A percentile compares a stretch with the other conserved stretches of the same genome.
Evolutionary conservation across 1,140 invertebrate genomes (phyloP).

Genomic region (Tetragnatha versicolor): DNA sequence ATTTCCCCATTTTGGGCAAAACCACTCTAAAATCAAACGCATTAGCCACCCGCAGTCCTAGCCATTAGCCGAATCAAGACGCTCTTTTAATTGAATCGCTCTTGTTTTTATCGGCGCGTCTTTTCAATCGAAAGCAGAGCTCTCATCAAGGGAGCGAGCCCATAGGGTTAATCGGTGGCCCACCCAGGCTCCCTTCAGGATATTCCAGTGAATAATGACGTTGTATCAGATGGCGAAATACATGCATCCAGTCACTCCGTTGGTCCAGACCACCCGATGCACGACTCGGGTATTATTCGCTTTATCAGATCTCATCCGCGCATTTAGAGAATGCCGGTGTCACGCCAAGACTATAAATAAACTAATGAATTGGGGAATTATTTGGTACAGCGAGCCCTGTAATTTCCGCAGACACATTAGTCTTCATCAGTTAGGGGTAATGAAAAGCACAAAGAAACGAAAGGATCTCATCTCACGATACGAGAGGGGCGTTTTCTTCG

Average conservation of each 20-base stretch:
- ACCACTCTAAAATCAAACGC: too few species aligned
- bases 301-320: constrained; percentile 46
- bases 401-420: constrained; percentile 48
- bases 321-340: constrained; percentile 51
- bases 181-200: constrained; percentile 46
- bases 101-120: too few species aligned
- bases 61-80: too few species aligned
- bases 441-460: constrained; percentile 18
- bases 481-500: neutral
- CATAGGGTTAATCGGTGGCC: constrained; percentile 41
- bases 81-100: too few species aligned
- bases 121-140: constrained; percentile 10
- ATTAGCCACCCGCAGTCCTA: too few species aligned
- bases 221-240: constrained; percentile 36
- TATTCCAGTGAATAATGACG: constrained; percentile 45
- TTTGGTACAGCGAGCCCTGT: constrained; percentile 43
- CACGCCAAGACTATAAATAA: constrained; percentile 52
- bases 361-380: constrained; percentile 53
- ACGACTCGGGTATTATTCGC: constrained; percentile 15
- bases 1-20: too few species aligned
- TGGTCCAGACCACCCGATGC: constrained; percentile 18
- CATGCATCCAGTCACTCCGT: constrained; percentile 37
- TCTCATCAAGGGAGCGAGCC: neutral
- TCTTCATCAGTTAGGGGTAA: constrained; percentile 44
- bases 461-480: constrained; percentile 23